Evolutionary conservation across 2,888 invertebrate species (phyloP).

Genomic region (Synanthedon tipuliformis): DNA sequence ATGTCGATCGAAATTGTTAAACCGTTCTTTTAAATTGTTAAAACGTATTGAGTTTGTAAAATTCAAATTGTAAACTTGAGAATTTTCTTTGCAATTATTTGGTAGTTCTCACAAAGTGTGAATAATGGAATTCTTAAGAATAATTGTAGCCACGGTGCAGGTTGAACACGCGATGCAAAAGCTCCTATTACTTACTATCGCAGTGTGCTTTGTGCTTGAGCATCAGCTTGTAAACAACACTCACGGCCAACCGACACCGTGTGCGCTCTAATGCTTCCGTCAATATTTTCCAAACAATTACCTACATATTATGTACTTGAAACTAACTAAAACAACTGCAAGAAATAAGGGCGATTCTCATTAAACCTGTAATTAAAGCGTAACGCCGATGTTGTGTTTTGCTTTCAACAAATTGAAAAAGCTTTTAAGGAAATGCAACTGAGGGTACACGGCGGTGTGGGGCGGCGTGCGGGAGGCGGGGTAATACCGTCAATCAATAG

Average conservation of each 20-base stretch:
- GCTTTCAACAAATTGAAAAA: background rate
- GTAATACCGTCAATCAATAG: slow-evolving; percentile 47
- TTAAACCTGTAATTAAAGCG: background rate
- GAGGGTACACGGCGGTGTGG: slow-evolving; percentile 13
- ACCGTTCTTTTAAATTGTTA: too few relatives aligned
- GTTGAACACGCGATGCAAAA: slow-evolving; percentile 39
- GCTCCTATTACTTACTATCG: background rate
- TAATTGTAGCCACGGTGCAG: slow-evolving; percentile 17
- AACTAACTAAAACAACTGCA: background rate
- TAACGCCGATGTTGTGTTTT: background rate
- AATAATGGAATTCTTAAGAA: background rate
- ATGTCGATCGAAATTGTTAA: too few relatives aligned
- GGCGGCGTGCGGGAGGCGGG: slow-evolving; percentile 11
- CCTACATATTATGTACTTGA: background rate
- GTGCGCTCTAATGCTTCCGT: slow-evolving; percentile 19
- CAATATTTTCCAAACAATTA: slow-evolving; percentile 20
- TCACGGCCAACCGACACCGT: slow-evolving; percentile 6
- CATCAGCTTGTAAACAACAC: slow-evolving; percentile 38
- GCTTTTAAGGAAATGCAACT: slow-evolving; percentile 34
- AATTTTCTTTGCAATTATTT: background rate
- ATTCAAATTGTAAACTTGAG: too few relatives aligned
- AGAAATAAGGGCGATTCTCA: background rate
- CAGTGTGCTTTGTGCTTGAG: background rate
- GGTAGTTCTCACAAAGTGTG: background rate
- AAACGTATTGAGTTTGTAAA: too few relatives aligned